Evolutionary conservation across 1,140 invertebrate species (phyloP), one percentile per base, ranked within the genome.

Genomic region (Anoplolepis gracilipes): DNA sequence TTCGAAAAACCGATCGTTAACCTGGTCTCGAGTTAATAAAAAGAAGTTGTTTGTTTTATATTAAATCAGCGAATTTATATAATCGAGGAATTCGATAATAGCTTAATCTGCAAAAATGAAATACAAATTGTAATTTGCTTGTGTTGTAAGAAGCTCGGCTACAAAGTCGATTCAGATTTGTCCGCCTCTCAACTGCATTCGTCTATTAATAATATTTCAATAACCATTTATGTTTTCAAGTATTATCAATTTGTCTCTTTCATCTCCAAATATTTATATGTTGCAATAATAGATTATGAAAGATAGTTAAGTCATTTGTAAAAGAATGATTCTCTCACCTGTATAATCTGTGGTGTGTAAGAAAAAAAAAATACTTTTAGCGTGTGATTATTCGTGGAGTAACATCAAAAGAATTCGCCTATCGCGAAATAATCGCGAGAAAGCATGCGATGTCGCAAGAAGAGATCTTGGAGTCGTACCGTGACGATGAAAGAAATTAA

Each of bases 401-500:
- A 69, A 70, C 30, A 30, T 25, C 76, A 19, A 28, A n/a, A 22
- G 39, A 42, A 33, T 46, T 39, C 10, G 33, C 42, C 8, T 33
- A 67, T 30, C 61, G 61, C 46, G 64, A 81, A 28, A 57, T 28
- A 42, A 70, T 22, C 64, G 36, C 49, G 28, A 77, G 39, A 42
- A 30, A 22, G 39, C 59, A 49, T 19, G 28, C 59, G 62, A 70
- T 81, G 64, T 57, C 19, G 36, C 30, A 72, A 81, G 49, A 33
- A 42, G 36, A 59, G 36, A 36, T 33, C 49, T 57, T 81, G 22
- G 22, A 39, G 11, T 62, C 30, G 19, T 16, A 55, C 49, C 33
- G 33, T 57, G 64, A 81, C 30, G 19, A 57, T 11, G 33, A 57
- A 39, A 70, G 33, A 79, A 81, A 81, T 59, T 42, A 25, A 55